phyloP scores from a whole-genome alignment of 2,888 invertebrate genomes.

The Philereme transversata region DNA sequence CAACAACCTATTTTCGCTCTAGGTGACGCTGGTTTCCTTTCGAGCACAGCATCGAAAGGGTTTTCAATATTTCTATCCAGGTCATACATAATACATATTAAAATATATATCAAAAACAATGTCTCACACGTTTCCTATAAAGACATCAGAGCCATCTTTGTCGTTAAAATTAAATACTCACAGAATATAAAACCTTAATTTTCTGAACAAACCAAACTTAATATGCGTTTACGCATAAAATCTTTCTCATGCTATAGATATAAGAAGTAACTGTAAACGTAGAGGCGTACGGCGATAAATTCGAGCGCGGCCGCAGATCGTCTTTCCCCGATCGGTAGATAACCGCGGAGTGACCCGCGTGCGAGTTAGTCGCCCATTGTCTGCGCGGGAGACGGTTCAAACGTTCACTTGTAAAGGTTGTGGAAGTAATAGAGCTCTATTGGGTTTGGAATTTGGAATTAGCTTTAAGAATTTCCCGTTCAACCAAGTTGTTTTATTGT shows the following conservation, averaged over 20 bases:
- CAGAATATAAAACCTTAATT: not conserved
- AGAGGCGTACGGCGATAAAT: conserved; percentile 72
- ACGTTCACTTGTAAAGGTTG: conserved; percentile 45
- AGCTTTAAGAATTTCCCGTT: not conserved
- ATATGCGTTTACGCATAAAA: conserved; percentile 31
- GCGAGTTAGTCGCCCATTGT: conserved; percentile 71
- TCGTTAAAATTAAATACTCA: no score
- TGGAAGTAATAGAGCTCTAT: conserved; percentile 26
- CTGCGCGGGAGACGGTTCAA: conserved; percentile 54
- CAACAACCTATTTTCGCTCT: no score
- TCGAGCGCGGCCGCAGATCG: conserved; percentile 67
- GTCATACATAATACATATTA: no score
- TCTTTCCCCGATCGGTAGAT: conserved; percentile 74
- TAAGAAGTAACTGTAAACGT: conserved; percentile 60
- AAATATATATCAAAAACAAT: no score
- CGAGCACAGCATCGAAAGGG: no score
- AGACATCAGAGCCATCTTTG: no score
- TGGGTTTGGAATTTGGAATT: conserved; percentile 11
- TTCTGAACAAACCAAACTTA: conserved; percentile 13
- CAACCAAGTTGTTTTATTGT: no score
- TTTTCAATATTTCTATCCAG: no score
- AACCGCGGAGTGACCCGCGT: conserved; percentile 75
- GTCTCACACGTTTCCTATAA: no score
- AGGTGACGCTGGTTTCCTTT: no score
- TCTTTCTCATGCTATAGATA: conserved; percentile 48